A percentile compares a stretch with the other conserved stretches of the same genome.
phyloP scores from a whole-genome alignment of 2,797 vertebrate species.

The Nasua narica region DNA sequence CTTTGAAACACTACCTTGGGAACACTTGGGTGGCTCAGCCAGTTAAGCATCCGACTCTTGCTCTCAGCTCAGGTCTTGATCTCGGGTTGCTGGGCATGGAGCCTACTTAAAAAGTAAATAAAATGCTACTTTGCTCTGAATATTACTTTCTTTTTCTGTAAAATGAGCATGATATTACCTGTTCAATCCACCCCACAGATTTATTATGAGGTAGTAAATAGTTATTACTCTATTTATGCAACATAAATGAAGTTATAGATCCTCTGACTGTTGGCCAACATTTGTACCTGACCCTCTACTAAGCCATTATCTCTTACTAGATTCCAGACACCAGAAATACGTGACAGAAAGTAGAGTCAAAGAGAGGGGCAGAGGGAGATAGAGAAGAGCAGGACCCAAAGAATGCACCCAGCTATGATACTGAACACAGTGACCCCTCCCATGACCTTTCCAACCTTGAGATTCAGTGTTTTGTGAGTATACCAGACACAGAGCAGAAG shows the following conservation, averaged over 20 bases:
- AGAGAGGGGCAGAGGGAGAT: background rate
- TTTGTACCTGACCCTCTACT: background rate
- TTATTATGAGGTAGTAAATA: background rate
- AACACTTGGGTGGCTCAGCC: background rate
- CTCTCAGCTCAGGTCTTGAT: background rate
- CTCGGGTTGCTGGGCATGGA: background rate
- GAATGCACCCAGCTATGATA: background rate
- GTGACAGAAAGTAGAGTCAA: background rate
- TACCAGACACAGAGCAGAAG: background rate
- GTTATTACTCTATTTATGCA: background rate
- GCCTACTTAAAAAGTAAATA: background rate
- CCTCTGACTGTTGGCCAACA: background rate
- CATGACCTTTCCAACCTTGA: background rate
- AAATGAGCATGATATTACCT: background rate
- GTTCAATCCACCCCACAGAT: background rate
- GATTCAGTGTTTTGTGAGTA: background rate
- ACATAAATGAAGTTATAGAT: background rate
- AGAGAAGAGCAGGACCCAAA: background rate
- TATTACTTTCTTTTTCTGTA: conserved; percentile 18
- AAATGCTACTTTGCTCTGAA: background rate
- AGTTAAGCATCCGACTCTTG: background rate
- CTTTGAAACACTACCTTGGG: background rate
- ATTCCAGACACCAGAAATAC: background rate
- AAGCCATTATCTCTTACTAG: background rate
- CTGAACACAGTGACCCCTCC: background rate